Evolutionary conservation across 2,888 invertebrate species (phyloP).

Genomic region (Mesodorylaimus sp.): DNA sequence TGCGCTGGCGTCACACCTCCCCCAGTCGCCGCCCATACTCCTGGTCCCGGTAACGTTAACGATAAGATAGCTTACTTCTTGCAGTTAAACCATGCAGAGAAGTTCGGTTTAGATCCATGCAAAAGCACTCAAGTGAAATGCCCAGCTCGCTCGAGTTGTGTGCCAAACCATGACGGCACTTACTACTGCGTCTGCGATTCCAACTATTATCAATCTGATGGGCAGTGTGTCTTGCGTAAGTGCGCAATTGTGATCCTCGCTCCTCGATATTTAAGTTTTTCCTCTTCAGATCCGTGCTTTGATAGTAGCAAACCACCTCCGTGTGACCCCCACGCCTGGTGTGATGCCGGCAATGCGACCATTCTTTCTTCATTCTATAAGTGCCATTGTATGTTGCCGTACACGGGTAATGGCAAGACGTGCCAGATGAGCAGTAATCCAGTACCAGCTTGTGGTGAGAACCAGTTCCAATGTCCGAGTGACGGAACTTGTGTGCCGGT

Average conservation of each 20-base stretch:
- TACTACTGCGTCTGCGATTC: neutral
- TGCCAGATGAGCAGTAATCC: too few relatives aligned
- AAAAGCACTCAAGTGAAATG: neutral
- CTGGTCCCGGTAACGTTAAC: too few relatives aligned
- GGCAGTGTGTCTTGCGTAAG: neutral
- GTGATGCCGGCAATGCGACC: too few relatives aligned
- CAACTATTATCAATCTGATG: neutral
- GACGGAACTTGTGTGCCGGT: neutral
- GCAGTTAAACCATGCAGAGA: too few relatives aligned
- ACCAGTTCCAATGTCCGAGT: neutral
- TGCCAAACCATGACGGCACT: neutral
- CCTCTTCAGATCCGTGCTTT: slow-evolving; percentile 1
- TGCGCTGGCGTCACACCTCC: too few relatives aligned
- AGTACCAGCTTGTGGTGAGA: too few relatives aligned
- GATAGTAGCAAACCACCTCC: neutral
- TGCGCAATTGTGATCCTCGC: neutral
- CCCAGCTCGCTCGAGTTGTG: neutral
- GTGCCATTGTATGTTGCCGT: neutral
- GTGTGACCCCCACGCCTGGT: too few relatives aligned
- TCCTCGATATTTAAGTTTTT: neutral
- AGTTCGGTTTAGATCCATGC: neutral
- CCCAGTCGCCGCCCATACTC: too few relatives aligned
- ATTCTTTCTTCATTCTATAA: neutral
- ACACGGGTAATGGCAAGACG: neutral
- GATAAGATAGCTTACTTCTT: too few relatives aligned